These are phyloP conservation scores for Coronaproctus castanopsis DNA, from an alignment of 2,888 invertebrate genomes.

Conservation along the genomic window DNA sequence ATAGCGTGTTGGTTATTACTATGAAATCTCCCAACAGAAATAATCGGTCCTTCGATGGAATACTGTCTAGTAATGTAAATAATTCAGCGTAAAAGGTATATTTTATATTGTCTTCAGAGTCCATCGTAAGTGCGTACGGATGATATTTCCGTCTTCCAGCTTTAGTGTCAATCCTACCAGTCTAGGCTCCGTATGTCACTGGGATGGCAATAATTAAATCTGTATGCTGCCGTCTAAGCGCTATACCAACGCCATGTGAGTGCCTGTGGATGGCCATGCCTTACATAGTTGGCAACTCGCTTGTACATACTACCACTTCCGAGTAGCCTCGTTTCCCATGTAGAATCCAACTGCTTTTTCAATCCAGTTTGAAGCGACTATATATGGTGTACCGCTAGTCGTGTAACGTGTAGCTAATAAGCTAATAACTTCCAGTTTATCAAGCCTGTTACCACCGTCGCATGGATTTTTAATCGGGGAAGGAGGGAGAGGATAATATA, in stretches of 20 bases:
- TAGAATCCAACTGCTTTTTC: not conserved
- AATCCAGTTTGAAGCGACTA: not conserved
- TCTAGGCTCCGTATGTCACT: not conserved
- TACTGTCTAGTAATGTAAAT: not conserved
- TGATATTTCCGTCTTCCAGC: not conserved
- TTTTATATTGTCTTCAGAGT: not conserved
- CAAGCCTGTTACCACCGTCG: not conserved
- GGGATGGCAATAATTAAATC: not conserved
- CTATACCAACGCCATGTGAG: not conserved
- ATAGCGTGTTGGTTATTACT: not conserved
- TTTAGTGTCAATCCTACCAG: not conserved
- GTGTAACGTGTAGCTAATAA: not conserved
- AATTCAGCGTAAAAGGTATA: not conserved
- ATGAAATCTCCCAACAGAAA: not conserved
- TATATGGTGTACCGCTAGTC: not conserved
- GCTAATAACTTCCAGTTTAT: not conserved
- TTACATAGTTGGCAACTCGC: not conserved
- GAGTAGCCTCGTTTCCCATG: not conserved
- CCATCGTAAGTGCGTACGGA: not conserved
- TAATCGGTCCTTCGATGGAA: not conserved
- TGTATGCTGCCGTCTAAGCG: not conserved
- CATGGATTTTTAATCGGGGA: not conserved
- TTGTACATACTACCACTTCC: not conserved
- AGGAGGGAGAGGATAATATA: not conserved
- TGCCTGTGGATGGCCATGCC: not conserved